Evolutionary conservation across 2,797 vertebrate species (phyloP).

Genomic region (Tragopan temminckii): DNA sequence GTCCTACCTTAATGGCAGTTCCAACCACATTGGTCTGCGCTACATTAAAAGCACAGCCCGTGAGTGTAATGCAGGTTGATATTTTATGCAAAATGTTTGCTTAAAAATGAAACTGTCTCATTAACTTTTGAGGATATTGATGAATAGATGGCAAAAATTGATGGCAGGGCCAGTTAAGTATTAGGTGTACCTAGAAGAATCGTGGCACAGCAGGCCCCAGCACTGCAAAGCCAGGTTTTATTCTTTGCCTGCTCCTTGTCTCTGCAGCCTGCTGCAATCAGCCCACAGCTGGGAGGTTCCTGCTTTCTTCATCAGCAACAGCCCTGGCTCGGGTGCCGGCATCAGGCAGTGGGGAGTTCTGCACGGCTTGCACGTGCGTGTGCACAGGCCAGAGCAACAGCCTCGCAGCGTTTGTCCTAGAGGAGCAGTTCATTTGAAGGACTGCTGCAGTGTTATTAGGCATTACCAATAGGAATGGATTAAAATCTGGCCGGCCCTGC

Average conservation of each 20-base stretch:
- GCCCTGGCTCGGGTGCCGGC: neutral
- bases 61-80: fast-evolving
- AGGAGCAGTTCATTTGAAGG: neutral
- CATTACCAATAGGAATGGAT: neutral
- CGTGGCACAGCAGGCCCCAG: neutral
- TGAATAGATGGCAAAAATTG: neutral
- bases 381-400: neutral
- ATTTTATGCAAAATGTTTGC: neutral
- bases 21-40: neutral
- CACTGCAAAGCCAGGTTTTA: neutral
- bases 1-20: neutral
- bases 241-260: neutral
- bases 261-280: neutral
- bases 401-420: neutral
- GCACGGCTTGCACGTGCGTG: neutral
- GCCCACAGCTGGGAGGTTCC: neutral
- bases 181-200: neutral
- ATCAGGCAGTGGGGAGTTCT: neutral
- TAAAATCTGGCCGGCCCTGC: neutral
- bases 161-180: neutral
- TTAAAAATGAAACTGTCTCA: neutral
- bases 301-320: neutral
- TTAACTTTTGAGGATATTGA: neutral
- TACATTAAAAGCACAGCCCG: neutral
- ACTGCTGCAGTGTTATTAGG: neutral